Evolutionary conservation across 2,113 vertebrate species (phyloP), one percentile per base, ranked within the genome.

Genomic region (Pipra filicauda): DNA sequence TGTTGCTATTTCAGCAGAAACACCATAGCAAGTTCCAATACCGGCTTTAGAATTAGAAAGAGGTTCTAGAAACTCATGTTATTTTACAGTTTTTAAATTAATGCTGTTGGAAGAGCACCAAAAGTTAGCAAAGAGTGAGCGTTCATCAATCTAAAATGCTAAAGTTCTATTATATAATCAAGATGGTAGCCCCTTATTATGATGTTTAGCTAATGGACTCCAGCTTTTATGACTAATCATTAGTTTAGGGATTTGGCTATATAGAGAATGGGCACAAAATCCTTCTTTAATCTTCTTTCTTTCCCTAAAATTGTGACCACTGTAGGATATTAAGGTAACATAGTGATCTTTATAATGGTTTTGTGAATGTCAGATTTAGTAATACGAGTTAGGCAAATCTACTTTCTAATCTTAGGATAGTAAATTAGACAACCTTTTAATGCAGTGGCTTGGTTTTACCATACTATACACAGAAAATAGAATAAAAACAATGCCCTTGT

Each of bases 221-320:
- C 19, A 91, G 84, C 54, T 97, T 96, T 94, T 96, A 51, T 71
- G 43, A 74, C 55, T 58, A 80, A 92, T 95, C 62, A 66, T 92
- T 69, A 85, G 61, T 94, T 96, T 75, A 91, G 31, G 66, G 78
- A 82, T 91, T 95, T 96, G 89, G 15, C 49, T 89, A 31, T 77
- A 33, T 12, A 88, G 74, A 75, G 22, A 93, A 55, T 71, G 28
- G 66, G 33, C 23, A 89, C 35, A 85, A 96, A 97, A 98, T 96
- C 95, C 76, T 80, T 77, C 88, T 95, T 93, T 97, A 95, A 96
- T 95, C 91, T 93, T 85, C 65, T 79, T 89, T 89, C 65, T 89
- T 83, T 64, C 57, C 87, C 67, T 92, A 90, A 87, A 96, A 94
- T 95, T 94, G 76, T 94, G 88, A 85, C 41, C 59, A 61, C 19